These are phyloP conservation scores for Gnatocerus cornutus DNA, from an alignment of 2,888 invertebrate species.

Conservation along the genomic window DNA sequence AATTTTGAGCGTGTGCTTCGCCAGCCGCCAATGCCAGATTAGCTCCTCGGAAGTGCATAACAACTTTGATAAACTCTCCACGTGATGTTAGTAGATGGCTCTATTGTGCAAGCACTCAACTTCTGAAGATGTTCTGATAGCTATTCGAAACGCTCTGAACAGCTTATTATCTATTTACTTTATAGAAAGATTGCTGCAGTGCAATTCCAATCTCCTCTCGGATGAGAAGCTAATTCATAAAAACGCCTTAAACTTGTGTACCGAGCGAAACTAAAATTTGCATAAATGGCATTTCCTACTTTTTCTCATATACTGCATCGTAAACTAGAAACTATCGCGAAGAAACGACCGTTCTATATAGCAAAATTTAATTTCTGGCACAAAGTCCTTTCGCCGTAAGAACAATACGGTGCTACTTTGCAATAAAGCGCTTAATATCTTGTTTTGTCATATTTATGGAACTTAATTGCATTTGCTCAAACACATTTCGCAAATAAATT, in stretches of 20 bases:
- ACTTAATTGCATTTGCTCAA: constrained; percentile 42
- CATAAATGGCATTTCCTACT: constrained; percentile 31
- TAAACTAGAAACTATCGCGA: constrained; percentile 27
- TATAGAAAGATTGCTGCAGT: background rate
- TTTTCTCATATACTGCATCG: constrained; percentile 24
- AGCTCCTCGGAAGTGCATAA: constrained; percentile 25
- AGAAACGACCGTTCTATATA: constrained; percentile 35
- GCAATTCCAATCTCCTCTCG: constrained; percentile 24
- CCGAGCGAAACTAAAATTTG: constrained; percentile 30
- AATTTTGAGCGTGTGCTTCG: constrained; percentile 3
- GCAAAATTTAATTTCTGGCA: constrained; percentile 46
- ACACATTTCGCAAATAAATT: constrained; percentile 22
- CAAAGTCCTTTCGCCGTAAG: constrained; percentile 19
- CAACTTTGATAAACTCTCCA: constrained; percentile 20
- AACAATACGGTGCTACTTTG: constrained; percentile 22
- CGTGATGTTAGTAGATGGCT: constrained; percentile 15
- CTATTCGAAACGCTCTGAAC: constrained; percentile 5
- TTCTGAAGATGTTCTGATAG: constrained; percentile 9
- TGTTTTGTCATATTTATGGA: constrained; percentile 26
- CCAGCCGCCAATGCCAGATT: constrained; percentile 13
- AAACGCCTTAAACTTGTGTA: constrained; percentile 15
- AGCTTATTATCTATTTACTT: constrained; percentile 13
- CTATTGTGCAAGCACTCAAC: constrained; percentile 2
- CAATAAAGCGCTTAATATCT: constrained; percentile 37
- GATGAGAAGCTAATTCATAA: background rate